Conservation (phyloP, 2,113 vertebrate species). For the Machaerirhynchus nigripectus region DNA sequence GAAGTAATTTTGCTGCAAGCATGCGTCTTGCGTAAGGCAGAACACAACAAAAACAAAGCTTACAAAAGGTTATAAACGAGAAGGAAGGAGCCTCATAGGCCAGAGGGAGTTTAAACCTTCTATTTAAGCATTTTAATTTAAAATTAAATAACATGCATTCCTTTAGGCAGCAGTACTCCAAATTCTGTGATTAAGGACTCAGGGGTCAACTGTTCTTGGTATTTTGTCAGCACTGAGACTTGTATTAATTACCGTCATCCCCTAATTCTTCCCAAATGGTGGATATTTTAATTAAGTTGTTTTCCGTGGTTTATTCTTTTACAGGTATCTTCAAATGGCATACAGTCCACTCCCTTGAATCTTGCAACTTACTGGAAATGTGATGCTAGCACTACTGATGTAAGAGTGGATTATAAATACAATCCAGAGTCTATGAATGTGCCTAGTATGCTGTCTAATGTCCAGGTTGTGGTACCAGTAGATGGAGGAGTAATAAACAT, state of each 20-base stretch:
- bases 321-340: slow-evolving; percentile 93
- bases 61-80: not conserved
- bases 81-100: not conserved
- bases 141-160: not conserved
- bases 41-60: not conserved
- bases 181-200: not conserved
- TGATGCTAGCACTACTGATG: slow-evolving; percentile 83
- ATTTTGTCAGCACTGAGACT: not conserved
- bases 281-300: not conserved
- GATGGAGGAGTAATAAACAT: slow-evolving; percentile 90
- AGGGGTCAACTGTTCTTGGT: not conserved
- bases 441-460: slow-evolving; percentile 81
- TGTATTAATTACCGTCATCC: not conserved
- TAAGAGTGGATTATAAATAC: slow-evolving; percentile 93
- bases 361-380: slow-evolving; percentile 98
- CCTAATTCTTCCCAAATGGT: not conserved
- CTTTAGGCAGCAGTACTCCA: not conserved
- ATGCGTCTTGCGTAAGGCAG: not conserved
- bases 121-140: not conserved
- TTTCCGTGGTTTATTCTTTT: slow-evolving; percentile 29
- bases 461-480: slow-evolving; percentile 91
- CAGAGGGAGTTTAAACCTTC: not conserved
- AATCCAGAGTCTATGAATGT: slow-evolving; percentile 91
- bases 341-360: slow-evolving; percentile 94
- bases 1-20: not conserved